These are phyloP conservation scores for Gonioctena quinquepunctata DNA, from an alignment of 1,140 invertebrate genomes.

Conservation along the genomic window DNA sequence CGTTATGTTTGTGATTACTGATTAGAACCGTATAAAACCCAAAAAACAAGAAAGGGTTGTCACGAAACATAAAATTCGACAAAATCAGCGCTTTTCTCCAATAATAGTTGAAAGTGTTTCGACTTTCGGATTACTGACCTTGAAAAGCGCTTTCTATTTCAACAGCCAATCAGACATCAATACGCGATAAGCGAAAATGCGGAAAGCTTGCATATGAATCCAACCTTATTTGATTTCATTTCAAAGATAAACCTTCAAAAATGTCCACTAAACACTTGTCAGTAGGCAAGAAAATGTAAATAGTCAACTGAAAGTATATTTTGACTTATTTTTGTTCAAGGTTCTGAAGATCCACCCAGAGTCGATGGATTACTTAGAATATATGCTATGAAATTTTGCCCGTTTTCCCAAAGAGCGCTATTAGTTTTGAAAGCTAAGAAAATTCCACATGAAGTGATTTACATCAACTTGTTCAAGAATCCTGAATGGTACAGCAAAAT, in stretches of 20 bases:
- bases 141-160: no score
- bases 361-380: constrained; percentile 71
- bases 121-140: no score
- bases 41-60: no score
- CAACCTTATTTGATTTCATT: no score
- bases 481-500: constrained; percentile 80
- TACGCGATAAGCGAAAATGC: no score
- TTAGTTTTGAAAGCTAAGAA: constrained; percentile 82
- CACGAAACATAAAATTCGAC: no score
- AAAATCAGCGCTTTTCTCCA: no score
- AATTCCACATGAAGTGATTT: constrained; percentile 82
- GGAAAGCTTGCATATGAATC: no score
- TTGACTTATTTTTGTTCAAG: constrained; percentile 53
- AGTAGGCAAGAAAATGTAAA: constrained; percentile 8
- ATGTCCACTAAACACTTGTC: constrained; percentile 26
- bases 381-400: constrained; percentile 90
- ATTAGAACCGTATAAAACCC: no score
- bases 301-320: neutral
- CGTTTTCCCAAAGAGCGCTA: constrained; percentile 82
- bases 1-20: no score
- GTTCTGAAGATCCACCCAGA: constrained; percentile 65
- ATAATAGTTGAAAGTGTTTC: no score
- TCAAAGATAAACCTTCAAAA: neutral
- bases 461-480: constrained; percentile 80
- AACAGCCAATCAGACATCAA: no score